These are phyloP conservation scores for Platysternon megacephalum DNA, from an alignment of 2,113 vertebrate genomes.

Conservation along the genomic window DNA sequence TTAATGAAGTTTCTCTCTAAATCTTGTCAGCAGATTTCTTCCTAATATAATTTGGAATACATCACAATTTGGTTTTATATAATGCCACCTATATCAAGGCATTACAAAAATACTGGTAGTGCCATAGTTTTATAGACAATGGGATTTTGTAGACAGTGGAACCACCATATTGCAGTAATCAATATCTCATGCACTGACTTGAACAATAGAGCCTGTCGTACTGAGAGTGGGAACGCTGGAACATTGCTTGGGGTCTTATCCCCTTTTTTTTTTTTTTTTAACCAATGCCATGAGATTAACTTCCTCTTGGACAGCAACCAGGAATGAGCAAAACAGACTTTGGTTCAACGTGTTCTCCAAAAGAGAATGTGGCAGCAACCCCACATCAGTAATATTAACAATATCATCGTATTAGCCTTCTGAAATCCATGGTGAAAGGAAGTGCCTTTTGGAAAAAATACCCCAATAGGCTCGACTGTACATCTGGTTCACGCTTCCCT, in stretches of 20 bases:
- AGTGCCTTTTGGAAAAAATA: not conserved
- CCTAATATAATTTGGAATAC: not conserved
- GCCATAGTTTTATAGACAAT: not conserved
- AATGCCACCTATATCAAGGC: slow-evolving; percentile 7
- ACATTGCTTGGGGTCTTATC: not conserved
- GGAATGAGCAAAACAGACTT: not conserved
- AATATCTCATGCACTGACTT: not conserved
- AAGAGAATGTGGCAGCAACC: not conserved
- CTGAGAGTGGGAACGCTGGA: not conserved
- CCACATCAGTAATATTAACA: not conserved
- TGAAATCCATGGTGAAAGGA: not conserved
- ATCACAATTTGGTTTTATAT: not conserved
- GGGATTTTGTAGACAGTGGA: not conserved
- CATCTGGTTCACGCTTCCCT: not conserved
- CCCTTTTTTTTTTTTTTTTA: not conserved
- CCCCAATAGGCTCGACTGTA: accelerated
- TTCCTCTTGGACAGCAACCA: slow-evolving; percentile 7
- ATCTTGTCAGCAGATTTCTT: not conserved
- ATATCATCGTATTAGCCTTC: not conserved
- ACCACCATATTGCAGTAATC: not conserved
- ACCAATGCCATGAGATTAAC: not conserved
- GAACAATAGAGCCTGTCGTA: not conserved
- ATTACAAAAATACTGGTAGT: not conserved
- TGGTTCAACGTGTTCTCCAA: not conserved
- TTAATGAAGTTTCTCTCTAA: not conserved